A percentile compares a stretch with the other conserved stretches of the same genome.
Conservation (phyloP, 2,797 vertebrate genomes). For the Oophaga sylvatica region DNA sequence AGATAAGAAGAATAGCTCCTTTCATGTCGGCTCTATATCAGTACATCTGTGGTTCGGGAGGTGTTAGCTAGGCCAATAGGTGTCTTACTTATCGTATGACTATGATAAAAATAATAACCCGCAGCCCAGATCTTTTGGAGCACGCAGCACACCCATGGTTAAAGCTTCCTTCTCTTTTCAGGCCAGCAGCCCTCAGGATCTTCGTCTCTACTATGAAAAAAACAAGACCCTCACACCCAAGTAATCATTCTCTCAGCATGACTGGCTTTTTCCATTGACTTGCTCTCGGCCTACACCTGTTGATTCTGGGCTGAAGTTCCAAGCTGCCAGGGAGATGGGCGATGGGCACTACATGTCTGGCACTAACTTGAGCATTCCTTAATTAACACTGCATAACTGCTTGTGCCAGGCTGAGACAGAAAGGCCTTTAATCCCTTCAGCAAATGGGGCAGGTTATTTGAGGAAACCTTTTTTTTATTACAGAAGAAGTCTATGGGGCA, state of each 20-base stretch:
- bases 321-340: conserved; percentile 29
- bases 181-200: conserved; percentile 96
- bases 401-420: conserved; percentile 44
- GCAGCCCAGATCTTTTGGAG: neutral
- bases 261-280: conserved; percentile 47
- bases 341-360: conserved; percentile 22
- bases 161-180: conserved; percentile 64
- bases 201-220: conserved; percentile 94
- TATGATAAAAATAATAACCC: conserved; percentile 19
- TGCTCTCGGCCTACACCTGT: conserved; percentile 58
- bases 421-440: conserved; percentile 41
- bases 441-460: conserved; percentile 56
- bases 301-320: conserved; percentile 40
- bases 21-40: neutral
- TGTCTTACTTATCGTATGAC: conserved; percentile 7
- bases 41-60: neutral
- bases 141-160: conserved; percentile 23
- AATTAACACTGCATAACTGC: conserved; percentile 35
- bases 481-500: neutral
- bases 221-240: conserved; percentile 89
- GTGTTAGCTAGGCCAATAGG: neutral
- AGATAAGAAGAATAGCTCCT: neutral
- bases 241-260: conserved; percentile 75
- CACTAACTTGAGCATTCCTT: conserved; percentile 57
- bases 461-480: conserved; percentile 41